phyloP scores from a whole-genome alignment of 2,797 vertebrate genomes.

The Sebastolobus altivelis region DNA sequence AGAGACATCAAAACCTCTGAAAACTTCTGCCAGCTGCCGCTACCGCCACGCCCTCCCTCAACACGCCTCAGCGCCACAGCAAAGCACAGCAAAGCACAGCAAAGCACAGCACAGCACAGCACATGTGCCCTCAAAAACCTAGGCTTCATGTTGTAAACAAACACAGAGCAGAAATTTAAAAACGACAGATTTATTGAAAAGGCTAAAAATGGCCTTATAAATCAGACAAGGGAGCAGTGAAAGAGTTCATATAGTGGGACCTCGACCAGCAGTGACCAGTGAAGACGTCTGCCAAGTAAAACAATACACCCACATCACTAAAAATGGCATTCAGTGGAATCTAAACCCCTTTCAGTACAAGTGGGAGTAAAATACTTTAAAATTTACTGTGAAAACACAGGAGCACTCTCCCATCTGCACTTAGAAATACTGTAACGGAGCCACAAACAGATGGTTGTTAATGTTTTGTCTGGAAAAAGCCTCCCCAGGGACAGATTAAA shows the following conservation, averaged over 20 bases:
- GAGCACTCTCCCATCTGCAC: conserved; percentile 14
- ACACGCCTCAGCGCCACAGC: conserved; percentile 17
- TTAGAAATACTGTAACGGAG: conserved; percentile 13
- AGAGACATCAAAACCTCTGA: conserved; percentile 61
- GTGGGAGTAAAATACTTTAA: conserved; percentile 44
- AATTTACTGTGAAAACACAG: conserved; percentile 41
- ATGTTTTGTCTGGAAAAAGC: conserved; percentile 32
- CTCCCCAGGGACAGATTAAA: background rate
- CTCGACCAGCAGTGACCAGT: conserved; percentile 33
- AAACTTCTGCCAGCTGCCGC: conserved; percentile 59
- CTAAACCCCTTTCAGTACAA: conserved; percentile 37
- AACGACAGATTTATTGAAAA: conserved; percentile 46
- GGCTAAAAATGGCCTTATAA: conserved; percentile 59
- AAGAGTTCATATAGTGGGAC: conserved; percentile 38
- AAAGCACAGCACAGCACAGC: conserved; percentile 13
- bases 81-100: conserved; percentile 5
- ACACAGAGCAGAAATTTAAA: conserved; percentile 36
- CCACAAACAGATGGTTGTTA: background rate
- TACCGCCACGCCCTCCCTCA: conserved; percentile 53
- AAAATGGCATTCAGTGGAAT: conserved; percentile 67
- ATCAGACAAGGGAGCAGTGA: conserved; percentile 52
- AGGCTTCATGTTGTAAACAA: conserved; percentile 34
- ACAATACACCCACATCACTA: conserved; percentile 62
- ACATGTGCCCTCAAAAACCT: conserved; percentile 15
- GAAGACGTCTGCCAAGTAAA: conserved; percentile 62